These are phyloP conservation scores for Lithophane ornitopus DNA, from an alignment of 2,888 invertebrate species.

Conservation along the genomic window DNA sequence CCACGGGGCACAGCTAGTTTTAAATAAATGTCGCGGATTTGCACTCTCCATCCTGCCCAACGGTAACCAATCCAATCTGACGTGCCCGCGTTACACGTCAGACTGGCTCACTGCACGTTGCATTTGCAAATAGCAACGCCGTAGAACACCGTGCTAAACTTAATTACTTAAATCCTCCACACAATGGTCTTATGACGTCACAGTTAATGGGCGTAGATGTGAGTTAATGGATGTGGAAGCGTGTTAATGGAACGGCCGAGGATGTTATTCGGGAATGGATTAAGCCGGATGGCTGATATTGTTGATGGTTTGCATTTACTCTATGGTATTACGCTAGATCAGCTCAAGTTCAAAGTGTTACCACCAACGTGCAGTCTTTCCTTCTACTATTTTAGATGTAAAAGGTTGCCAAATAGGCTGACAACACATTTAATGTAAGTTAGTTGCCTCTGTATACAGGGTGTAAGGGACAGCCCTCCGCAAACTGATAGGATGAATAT, in stretches of 20 bases:
- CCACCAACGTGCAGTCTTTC: no score
- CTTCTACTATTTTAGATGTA: no score
- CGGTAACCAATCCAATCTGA: constrained; percentile 7
- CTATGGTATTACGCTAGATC: no score
- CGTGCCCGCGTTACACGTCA: neutral
- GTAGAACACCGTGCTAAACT: constrained; percentile 11
- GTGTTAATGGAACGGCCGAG: constrained; percentile 39
- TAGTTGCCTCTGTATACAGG: neutral
- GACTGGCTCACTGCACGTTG: neutral
- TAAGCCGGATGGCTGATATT: constrained; percentile 8
- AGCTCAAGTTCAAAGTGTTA: no score
- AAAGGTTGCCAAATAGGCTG: neutral
- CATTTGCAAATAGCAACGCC: neutral
- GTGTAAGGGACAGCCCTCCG: no score
- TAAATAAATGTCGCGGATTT: no score
- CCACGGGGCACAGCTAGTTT: no score
- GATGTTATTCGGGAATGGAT: constrained; percentile 11
- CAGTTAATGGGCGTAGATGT: constrained; percentile 16
- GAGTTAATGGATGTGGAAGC: constrained; percentile 25
- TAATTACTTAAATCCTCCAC: constrained; percentile 35
- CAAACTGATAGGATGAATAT: no score
- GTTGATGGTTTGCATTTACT: constrained; percentile 1
- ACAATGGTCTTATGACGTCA: constrained; percentile 41
- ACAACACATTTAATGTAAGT: neutral
- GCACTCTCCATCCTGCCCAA: neutral